Base-by-base conservation (phyloP, 2,113 vertebrate species). In the Chunga burmeisteri region DNA sequence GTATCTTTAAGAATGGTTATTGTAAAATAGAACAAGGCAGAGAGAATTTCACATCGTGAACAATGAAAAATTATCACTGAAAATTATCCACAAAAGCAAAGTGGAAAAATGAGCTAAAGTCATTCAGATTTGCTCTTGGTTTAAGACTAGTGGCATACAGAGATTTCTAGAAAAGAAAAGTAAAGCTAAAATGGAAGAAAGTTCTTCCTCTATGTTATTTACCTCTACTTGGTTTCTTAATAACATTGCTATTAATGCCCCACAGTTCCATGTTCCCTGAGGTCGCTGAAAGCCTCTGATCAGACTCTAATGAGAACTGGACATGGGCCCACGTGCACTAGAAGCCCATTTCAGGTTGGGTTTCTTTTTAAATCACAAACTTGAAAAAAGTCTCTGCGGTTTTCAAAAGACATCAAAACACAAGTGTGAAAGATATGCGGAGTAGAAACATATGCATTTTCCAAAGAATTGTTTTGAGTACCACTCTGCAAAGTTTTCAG, bases 1-100 rank as follows among this genome's bases (percentile, higher is more conserved):
- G 92, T 95, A 96, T 91, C 80, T 94, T 91, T 81, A 93, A 93
- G 77, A 81, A 94, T 61, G 53, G 72, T 86, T 94, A 92, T 71
- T 94, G 72, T 89, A 95, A 92, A 87, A 94, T 46, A 78, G 81
- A 86, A 67, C 25, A 68, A 95, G 83, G 77, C 70, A 91, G 52
- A 75, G 49, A 0, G 9, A 92, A 80, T 88, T 93, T 97, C 62
- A 66, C 40, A 70, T 83, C 81, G 55, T 11, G 83, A 93, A 77
- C n/a, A 92, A 84, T 94, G 86, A 53, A 92, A 93, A 81, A 84
- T 67, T 93, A 74, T 92, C 73, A 52, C 42, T 6, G 10, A 81
- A 94, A 74, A 78, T 84, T 78, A 52, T 84, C 61, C 7, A 0
- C 29, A 50, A 94, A 90, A 88, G 3, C 21, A 40, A 50, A 88